Evolutionary conservation across 23 tunicate genomes (phyloP).

Genomic region (Diplosoma virens): DNA sequence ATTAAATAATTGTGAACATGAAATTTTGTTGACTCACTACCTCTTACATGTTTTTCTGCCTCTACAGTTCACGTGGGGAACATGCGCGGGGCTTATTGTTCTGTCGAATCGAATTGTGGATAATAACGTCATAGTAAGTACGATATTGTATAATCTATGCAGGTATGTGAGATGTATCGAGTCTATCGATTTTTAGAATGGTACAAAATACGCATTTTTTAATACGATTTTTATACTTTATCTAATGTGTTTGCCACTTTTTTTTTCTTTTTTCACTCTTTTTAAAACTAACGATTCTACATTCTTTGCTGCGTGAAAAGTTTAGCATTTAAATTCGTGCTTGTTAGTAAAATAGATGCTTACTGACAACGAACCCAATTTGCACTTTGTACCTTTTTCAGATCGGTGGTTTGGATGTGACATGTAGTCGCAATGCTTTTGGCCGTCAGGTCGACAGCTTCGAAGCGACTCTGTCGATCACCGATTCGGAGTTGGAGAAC

Average conservation of each 20-base stretch:
- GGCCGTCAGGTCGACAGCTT: slow-evolving; percentile 63
- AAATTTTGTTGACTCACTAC: neutral
- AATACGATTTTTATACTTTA: too few species aligned
- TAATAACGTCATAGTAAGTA: neutral
- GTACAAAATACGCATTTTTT: neutral
- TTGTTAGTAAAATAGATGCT: too few species aligned
- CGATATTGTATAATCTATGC: too few species aligned
- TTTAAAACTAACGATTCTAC: too few species aligned
- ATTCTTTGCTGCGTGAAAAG: too few species aligned
- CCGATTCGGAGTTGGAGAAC: slow-evolving; percentile 22
- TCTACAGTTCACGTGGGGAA: slow-evolving; percentile 80
- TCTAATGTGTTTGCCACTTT: too few species aligned
- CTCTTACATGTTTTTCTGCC: neutral
- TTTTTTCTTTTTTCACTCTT: too few species aligned
- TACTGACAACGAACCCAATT: too few species aligned
- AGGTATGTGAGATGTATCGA: too few species aligned
- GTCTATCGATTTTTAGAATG: neutral
- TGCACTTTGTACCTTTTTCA: too few species aligned
- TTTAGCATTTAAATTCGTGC: too few species aligned
- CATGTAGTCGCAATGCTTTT: slow-evolving; percentile 61
- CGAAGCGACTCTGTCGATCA: slow-evolving; percentile 18
- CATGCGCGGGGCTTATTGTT: slow-evolving; percentile 77
- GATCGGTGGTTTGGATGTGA: slow-evolving; percentile 83
- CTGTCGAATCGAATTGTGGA: slow-evolving; percentile 37
- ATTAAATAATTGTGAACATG: neutral